These are phyloP conservation scores for Gonioctena quinquepunctata DNA, from an alignment of 1,140 invertebrate genomes.

Conservation along the genomic window DNA sequence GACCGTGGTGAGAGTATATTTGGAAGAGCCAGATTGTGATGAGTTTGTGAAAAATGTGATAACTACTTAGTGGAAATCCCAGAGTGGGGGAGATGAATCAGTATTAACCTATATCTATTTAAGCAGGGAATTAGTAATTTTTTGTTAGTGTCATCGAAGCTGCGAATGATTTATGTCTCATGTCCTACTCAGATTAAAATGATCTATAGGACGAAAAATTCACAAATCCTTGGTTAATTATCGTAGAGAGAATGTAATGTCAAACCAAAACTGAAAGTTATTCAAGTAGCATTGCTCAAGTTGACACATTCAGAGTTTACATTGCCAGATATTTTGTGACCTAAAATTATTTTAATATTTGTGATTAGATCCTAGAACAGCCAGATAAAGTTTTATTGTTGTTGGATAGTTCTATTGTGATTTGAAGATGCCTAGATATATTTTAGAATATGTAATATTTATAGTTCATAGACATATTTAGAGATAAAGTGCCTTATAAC, in stretches of 20 bases:
- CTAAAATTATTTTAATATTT: too few relatives aligned
- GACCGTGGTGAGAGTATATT: slow-evolving; percentile 65
- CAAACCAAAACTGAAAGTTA: too few relatives aligned
- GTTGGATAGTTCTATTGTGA: slow-evolving; percentile 6
- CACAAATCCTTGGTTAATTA: too few relatives aligned
- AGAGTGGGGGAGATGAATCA: neutral
- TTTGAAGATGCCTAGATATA: neutral
- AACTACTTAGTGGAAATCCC: slow-evolving; percentile 4
- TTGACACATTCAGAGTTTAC: too few relatives aligned
- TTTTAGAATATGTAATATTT: slow-evolving; percentile 13
- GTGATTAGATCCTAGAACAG: neutral
- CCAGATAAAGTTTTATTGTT: slow-evolving; percentile 10
- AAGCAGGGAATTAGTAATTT: too few relatives aligned
- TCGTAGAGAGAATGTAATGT: too few relatives aligned
- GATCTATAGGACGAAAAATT: too few relatives aligned
- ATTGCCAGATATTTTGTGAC: too few relatives aligned
- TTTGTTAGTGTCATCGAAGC: too few relatives aligned
- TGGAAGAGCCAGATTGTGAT: slow-evolving; percentile 9
- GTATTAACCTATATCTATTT: neutral
- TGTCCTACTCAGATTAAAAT: too few relatives aligned
- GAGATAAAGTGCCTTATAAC: slow-evolving; percentile 34
- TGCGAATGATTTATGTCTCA: too few relatives aligned
- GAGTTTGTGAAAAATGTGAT: slow-evolving; percentile 14
- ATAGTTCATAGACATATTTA: slow-evolving; percentile 26
- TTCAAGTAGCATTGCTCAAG: too few relatives aligned